A percentile compares a stretch with the other conserved stretches of the same genome.
phyloP scores from a whole-genome alignment of 2,888 invertebrate genomes.

The Petrophora chlorosata region DNA sequence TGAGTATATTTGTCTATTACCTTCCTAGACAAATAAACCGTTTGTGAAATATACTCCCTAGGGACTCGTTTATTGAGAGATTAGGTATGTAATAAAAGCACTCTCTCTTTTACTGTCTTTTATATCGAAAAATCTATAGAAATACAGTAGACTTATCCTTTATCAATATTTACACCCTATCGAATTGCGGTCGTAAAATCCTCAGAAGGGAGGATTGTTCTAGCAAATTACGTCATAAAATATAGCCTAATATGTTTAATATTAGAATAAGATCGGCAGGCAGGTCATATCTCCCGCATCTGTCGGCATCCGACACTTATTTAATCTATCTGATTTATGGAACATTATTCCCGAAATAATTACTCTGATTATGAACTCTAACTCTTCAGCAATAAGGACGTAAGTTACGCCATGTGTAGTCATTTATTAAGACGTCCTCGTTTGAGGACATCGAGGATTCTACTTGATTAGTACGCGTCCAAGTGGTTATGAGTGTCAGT shows the following conservation, averaged over 20 bases:
- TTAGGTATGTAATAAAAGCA: conserved; percentile 8
- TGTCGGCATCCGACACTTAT: conserved; percentile 53
- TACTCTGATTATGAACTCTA: conserved; percentile 32
- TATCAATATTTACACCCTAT: conserved; percentile 28
- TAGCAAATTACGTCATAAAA: conserved; percentile 39
- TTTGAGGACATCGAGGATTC: conserved; percentile 34
- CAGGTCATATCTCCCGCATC: conserved; percentile 32
- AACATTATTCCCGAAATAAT: conserved; percentile 44
- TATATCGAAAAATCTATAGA: conserved; percentile 6
- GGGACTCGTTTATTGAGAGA: no score
- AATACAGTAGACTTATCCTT: conserved; percentile 20
- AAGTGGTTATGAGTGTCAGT: conserved; percentile 8
- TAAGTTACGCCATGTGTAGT: conserved; percentile 14
- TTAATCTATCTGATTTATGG: conserved; percentile 58
- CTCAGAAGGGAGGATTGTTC: conserved; percentile 20
- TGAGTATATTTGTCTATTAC: no score
- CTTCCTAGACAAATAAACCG: no score
- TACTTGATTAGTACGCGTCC: conserved; percentile 40
- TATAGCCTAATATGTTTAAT: conserved; percentile 34
- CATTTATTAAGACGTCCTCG: conserved; percentile 26
- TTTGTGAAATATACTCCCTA: no score
- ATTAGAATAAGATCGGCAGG: conserved; percentile 21
- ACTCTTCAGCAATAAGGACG: conserved; percentile 21
- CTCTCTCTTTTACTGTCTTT: conserved; percentile 2
- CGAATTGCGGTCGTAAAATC: conserved; percentile 19